Evolutionary conservation across 1,140 invertebrate species (phyloP).

Genomic region (Drosophila equinoxialis): DNA sequence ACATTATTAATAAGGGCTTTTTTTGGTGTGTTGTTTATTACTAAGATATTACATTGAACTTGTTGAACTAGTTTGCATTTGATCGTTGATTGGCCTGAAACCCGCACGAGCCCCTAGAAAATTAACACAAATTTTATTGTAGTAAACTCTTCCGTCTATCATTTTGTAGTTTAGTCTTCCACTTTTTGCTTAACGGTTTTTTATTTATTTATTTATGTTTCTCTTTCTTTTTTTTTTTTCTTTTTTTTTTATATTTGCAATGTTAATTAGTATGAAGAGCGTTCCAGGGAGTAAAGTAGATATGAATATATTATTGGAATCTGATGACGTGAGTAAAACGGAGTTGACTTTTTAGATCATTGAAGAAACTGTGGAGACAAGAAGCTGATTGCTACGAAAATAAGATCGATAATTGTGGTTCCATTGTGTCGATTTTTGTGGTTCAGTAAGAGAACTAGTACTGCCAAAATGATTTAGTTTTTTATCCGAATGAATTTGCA

Average conservation of each 20-base stretch:
- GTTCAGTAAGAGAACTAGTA: neutral
- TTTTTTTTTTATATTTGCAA: neutral
- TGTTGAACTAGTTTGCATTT: constrained; percentile 3
- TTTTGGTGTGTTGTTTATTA: neutral
- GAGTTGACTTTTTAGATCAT: neutral
- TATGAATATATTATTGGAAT: neutral
- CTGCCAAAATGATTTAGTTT: too few species aligned
- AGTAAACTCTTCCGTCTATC: neutral
- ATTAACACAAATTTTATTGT: neutral
- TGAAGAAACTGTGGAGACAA: neutral
- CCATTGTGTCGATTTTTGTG: too few species aligned
- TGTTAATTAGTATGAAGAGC: neutral
- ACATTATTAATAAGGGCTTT: neutral
- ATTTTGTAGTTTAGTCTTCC: neutral
- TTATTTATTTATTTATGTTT: neutral
- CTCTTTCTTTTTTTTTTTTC: neutral
- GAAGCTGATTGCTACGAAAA: neutral
- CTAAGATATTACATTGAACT: neutral
- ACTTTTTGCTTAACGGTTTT: neutral
- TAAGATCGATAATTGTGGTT: neutral
- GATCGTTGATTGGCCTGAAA: neutral
- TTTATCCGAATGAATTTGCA: too few species aligned
- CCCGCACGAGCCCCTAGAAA: neutral
- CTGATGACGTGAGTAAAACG: neutral
- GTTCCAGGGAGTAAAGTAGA: neutral